Conservation (phyloP, 2,888 invertebrate genomes). For the Cremastinae sp. region DNA sequence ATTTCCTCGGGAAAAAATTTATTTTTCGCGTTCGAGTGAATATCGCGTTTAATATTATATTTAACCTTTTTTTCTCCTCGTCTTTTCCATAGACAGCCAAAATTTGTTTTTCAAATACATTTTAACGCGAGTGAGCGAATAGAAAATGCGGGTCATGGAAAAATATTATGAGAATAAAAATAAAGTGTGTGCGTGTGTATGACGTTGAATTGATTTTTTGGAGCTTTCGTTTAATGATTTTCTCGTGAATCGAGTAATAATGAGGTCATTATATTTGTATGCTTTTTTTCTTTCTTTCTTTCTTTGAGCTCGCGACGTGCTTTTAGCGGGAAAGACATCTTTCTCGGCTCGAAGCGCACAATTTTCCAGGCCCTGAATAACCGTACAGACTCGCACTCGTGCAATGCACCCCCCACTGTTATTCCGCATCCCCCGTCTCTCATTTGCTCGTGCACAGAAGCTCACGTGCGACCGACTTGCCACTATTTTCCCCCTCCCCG, state of each 20-base stretch:
- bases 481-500: conserved; percentile 13
- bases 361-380: conserved; percentile 57
- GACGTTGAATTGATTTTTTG: too few species aligned
- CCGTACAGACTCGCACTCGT: conserved; percentile 49
- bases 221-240: not conserved
- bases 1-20: too few species aligned
- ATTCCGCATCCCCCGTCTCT: conserved; percentile 12
- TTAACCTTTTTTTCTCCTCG: too few species aligned
- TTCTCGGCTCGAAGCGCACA: conserved; percentile 46
- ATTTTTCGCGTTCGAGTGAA: too few species aligned
- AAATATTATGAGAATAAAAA: too few species aligned
- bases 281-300: not conserved
- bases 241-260: not conserved
- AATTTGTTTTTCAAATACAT: too few species aligned
- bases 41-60: too few species aligned
- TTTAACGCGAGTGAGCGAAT: too few species aligned
- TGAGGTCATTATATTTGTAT: not conserved
- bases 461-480: conserved; percentile 33
- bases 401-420: conserved; percentile 46
- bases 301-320: conserved; percentile 16
- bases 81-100: too few species aligned
- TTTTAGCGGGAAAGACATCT: conserved; percentile 36
- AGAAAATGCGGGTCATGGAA: too few species aligned
- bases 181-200: too few species aligned
- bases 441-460: conserved; percentile 41